These are phyloP conservation scores for Hypsibius dujardini DNA, from an alignment of 1,140 invertebrate species.

Conservation along the genomic window DNA sequence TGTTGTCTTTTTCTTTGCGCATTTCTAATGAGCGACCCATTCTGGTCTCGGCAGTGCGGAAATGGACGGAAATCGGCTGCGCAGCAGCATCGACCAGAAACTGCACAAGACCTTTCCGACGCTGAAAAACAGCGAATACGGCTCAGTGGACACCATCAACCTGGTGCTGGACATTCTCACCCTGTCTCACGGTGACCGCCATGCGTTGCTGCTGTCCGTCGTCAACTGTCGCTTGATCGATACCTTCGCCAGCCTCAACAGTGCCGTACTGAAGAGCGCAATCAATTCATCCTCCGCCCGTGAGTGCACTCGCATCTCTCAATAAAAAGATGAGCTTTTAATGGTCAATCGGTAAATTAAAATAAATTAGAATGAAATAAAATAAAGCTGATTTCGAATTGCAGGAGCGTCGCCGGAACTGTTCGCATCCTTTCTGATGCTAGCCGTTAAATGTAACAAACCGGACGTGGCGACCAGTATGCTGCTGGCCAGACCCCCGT, in stretches of 20 bases:
- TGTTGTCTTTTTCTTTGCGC: not conserved
- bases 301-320: not conserved
- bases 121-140: not conserved
- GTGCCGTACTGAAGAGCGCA: not conserved
- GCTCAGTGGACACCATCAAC: not conserved
- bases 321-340: not conserved
- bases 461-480: not conserved
- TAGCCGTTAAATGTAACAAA: slow-evolving; percentile 1
- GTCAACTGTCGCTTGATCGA: not conserved
- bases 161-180: not conserved
- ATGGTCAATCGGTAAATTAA: too few relatives aligned
- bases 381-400: not conserved
- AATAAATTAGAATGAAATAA: not conserved
- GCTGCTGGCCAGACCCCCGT: not conserved
- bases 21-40: not conserved
- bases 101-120: not conserved
- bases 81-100: not conserved
- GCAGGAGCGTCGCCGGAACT: slow-evolving; percentile 10
- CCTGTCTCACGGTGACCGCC: not conserved
- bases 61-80: not conserved
- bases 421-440: not conserved
- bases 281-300: not conserved
- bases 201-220: not conserved
- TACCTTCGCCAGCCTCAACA: not conserved
- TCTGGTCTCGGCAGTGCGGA: not conserved